phyloP scores from a whole-genome alignment of 2,888 invertebrate genomes.

The Tenthredo distinguenda region DNA sequence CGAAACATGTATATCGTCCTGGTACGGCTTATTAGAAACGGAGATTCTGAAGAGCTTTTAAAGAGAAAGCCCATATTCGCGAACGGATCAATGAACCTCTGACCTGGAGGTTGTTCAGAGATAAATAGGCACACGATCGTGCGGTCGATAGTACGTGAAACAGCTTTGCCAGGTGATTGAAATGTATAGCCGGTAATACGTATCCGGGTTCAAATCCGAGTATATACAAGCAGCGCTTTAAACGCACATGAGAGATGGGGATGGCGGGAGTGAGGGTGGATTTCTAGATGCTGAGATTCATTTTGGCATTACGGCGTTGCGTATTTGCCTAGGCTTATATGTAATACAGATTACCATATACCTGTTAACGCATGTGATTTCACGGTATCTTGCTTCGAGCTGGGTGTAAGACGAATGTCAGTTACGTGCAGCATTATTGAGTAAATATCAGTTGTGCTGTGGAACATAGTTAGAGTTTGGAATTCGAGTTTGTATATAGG shows the following conservation, averaged over 20 bases:
- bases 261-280: not conserved
- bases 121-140: slow-evolving; percentile 20
- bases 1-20: not conserved
- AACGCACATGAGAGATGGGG: not conserved
- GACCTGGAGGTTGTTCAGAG: slow-evolving; percentile 21
- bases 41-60: not conserved
- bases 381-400: not conserved
- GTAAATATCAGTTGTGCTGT: not conserved
- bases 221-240: not conserved
- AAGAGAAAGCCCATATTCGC: slow-evolving; percentile 1
- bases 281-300: slow-evolving; percentile 9
- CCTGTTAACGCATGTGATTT: slow-evolving; percentile 29
- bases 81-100: slow-evolving; percentile 3
- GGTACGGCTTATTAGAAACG: not conserved
- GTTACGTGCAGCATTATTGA: not conserved
- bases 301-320: not conserved
- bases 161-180: slow-evolving; percentile 27
- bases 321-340: not conserved
- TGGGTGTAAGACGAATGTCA: not conserved
- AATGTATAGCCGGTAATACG: slow-evolving; percentile 22
- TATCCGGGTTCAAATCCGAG: slow-evolving; percentile 2
- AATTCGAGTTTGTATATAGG: not conserved
- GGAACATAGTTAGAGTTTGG: not conserved
- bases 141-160: slow-evolving; percentile 12
- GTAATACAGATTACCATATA: slow-evolving; percentile 10